phyloP scores from a whole-genome alignment of 1,140 invertebrate genomes.

The Lasaia peninsularis region DNA sequence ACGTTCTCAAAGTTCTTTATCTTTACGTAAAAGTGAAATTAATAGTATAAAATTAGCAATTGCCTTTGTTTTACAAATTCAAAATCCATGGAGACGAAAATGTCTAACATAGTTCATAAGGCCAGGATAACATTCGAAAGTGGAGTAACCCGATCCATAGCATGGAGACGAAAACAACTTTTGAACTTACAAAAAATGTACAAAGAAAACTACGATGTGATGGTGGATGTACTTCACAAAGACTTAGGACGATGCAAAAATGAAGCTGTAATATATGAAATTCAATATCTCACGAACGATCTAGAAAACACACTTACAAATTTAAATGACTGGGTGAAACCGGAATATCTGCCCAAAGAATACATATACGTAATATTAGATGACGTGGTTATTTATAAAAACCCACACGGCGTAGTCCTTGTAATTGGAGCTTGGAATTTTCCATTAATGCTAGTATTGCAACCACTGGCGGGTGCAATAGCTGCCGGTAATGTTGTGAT shows the following conservation, averaged over 20 bases:
- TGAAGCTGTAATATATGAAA: slow-evolving; percentile 83
- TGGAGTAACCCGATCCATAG: slow-evolving; percentile 85
- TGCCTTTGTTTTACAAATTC: neutral
- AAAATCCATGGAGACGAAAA: neutral
- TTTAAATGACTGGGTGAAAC: slow-evolving; percentile 83
- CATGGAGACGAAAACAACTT: slow-evolving; percentile 89
- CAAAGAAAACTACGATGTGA: slow-evolving; percentile 85
- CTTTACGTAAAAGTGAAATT: neutral
- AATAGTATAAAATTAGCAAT: slow-evolving; percentile 1
- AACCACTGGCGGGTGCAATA: slow-evolving; percentile 89
- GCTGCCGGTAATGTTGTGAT: slow-evolving; percentile 97
- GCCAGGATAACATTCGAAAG: slow-evolving; percentile 81
- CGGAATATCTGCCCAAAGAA: slow-evolving; percentile 82
- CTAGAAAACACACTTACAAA: slow-evolving; percentile 80
- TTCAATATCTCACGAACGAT: slow-evolving; percentile 83
- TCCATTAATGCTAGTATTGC: slow-evolving; percentile 90
- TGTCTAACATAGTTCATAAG: slow-evolving; percentile 75
- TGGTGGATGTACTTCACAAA: slow-evolving; percentile 85
- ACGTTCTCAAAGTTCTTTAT: no score
- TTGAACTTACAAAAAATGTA: slow-evolving; percentile 85
- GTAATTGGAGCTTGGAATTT: slow-evolving; percentile 99
- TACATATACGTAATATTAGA: slow-evolving; percentile 84
- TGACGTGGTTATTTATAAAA: slow-evolving; percentile 84
- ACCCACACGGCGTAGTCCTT: slow-evolving; percentile 92
- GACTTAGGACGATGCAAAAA: slow-evolving; percentile 89